Conservation (phyloP, 2,797 vertebrate genomes). For the Sciaenops ocellatus region DNA sequence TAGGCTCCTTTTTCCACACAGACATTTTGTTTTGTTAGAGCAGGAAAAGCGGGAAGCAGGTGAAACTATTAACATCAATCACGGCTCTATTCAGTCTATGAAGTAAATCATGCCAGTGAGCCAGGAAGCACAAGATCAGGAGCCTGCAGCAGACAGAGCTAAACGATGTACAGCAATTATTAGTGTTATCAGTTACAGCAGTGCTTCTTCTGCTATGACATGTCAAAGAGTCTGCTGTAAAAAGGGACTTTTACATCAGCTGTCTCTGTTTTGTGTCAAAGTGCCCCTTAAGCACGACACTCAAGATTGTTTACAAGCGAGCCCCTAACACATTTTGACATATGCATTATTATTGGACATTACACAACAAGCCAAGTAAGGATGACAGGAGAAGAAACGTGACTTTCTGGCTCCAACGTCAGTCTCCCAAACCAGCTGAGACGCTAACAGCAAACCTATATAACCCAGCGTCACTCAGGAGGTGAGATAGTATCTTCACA, state of each 20-base stretch:
- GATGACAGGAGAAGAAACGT: neutral
- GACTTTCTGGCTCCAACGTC: constrained; percentile 9
- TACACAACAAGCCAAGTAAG: constrained; percentile 12
- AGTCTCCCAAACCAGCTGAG: constrained; percentile 22
- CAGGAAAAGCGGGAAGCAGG: neutral
- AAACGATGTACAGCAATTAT: neutral
- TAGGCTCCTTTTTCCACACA: neutral
- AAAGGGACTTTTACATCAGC: neutral
- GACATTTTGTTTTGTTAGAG: neutral
- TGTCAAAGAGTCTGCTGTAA: neutral
- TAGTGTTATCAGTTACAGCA: neutral
- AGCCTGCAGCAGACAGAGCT: neutral
- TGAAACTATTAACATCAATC: neutral
- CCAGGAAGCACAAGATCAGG: neutral
- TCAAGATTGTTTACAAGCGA: neutral
- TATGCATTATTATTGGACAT: neutral
- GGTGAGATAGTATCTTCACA: constrained; percentile 36
- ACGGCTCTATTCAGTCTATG: neutral
- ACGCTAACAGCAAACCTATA: constrained; percentile 26
- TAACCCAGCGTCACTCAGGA: constrained; percentile 11
- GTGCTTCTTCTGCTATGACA: neutral
- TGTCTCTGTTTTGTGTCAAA: neutral
- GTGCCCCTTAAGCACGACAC: neutral
- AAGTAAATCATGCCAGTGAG: neutral
- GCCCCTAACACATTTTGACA: neutral